A percentile compares a stretch with the other conserved stretches of the same genome.
These are phyloP conservation scores for Anseranas semipalmata DNA, from an alignment of 2,113 vertebrate species.

Conservation along the genomic window DNA sequence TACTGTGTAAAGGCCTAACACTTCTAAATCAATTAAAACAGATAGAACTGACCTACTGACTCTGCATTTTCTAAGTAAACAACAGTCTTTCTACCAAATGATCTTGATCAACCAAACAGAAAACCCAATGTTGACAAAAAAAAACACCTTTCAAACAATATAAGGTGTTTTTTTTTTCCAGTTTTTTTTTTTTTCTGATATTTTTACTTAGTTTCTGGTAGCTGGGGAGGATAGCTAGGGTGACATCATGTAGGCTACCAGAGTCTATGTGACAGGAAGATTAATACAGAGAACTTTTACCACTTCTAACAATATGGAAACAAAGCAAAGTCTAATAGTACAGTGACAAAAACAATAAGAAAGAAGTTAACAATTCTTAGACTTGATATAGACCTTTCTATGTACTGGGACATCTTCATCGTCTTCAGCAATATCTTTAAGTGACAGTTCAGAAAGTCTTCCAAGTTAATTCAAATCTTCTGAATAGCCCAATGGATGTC, in stretches of 20 bases:
- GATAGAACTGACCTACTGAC: not conserved
- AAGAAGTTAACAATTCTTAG: not conserved
- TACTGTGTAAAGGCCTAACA: not conserved
- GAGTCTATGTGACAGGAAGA: not conserved
- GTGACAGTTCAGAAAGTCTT: not conserved
- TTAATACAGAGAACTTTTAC: not conserved
- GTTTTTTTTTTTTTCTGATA: not conserved
- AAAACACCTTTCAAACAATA: not conserved
- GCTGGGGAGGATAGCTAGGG: not conserved
- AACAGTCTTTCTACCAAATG: not conserved
- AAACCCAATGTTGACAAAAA: not conserved
- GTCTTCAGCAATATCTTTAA: not conserved
- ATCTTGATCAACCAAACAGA: not conserved
- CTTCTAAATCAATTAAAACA: not conserved
- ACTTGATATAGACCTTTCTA: rapidly evolving
- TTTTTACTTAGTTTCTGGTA: not conserved
- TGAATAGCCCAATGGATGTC: not conserved
- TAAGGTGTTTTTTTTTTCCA: rapidly evolving
- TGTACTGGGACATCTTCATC: not conserved
- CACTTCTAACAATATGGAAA: not conserved
- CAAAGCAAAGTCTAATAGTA: not conserved
- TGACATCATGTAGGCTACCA: not conserved
- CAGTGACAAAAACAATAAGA: not conserved
- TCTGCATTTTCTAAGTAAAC: not conserved
- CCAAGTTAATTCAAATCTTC: not conserved